A percentile compares a stretch with the other conserved stretches of the same genome.
Evolutionary conservation across 2,113 vertebrate genomes (phyloP).

Genomic region (Lampris megalopsis): DNA sequence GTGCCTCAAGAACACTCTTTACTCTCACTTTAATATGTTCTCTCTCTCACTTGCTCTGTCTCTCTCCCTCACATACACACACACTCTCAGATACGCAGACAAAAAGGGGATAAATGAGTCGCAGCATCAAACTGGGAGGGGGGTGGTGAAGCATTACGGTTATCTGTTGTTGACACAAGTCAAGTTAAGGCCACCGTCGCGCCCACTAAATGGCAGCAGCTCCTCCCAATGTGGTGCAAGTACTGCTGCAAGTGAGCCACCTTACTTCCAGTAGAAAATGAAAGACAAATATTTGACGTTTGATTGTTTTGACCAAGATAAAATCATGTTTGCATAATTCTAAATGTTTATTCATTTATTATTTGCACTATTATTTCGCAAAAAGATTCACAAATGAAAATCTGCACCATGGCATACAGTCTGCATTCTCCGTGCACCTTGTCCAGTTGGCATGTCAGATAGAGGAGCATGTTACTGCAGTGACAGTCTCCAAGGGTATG

Average conservation of each 20-base stretch:
- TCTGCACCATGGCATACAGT: not conserved
- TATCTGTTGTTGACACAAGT: constrained; percentile 38
- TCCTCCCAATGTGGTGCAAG: constrained; percentile 1
- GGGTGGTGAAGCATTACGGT: not conserved
- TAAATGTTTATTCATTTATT: not conserved
- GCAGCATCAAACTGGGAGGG: not conserved
- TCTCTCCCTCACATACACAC: constrained; percentile 13
- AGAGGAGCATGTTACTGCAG: constrained; percentile 15
- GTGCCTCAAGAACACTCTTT: not conserved
- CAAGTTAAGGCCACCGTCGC: constrained; percentile 22
- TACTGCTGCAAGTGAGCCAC: not conserved
- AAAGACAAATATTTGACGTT: constrained; percentile 33
- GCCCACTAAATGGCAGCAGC: constrained; percentile 3
- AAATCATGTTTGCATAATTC: constrained; percentile 11
- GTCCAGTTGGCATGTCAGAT: constrained; percentile 8
- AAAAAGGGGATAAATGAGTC: too few relatives aligned
- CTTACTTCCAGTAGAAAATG: constrained; percentile 2
- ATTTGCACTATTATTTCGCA: not conserved
- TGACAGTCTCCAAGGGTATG: constrained; percentile 50
- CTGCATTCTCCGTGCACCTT: not conserved
- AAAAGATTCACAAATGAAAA: not conserved
- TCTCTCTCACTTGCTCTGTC: constrained; percentile 20
- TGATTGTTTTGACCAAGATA: not conserved
- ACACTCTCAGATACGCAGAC: not conserved
- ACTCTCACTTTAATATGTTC: constrained; percentile 6